Evolutionary conservation across 2,888 invertebrate genomes (phyloP), one percentile per base, ranked within the genome.

Genomic region (Mayetiola destructor): DNA sequence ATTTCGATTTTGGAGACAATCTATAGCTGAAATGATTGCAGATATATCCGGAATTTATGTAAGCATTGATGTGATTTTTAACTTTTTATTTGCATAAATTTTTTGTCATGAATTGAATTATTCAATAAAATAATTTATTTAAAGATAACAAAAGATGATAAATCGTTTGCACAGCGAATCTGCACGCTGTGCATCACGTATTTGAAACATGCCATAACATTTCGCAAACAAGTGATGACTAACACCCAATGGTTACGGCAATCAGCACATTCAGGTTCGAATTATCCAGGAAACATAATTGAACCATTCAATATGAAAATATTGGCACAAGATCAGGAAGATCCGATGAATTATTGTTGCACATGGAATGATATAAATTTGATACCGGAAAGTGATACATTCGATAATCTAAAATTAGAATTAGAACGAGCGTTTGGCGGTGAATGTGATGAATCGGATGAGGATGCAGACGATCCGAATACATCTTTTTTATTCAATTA

Each of bases 111-210:
- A n/a, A 32, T 32, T 32, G 32, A 32, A 32, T 10, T 23, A 48
- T 23, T 23, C 3, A 23, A 23, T 23, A 27, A 48, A 14, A 18
- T 9, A 23, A 48, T 48, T 27, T 48, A 14, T 48, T 48, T 27
- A 5, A 10, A 72, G 71, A 63, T 68, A 20, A 62, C 66, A 6
- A 62, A 61, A 3, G 64, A 68, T 23, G 72, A 72, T 63, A 69
- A 67, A n/a, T n/a, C 29, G 16, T 61, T 72, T 23, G 72, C 72
- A 1, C 61, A 63, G 10, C 66, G 65, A 55, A 71, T 72, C 57
- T 72, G 72, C 60, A 71, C 71, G 9, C 59, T 70, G 3, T 72
- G 72, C 60, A 70, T 72, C 60, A 71, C 72, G 9, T 72, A 72
- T 61, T 60, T 72, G 14, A 72, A 72, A 60, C 72, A 72, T 61